These are phyloP conservation scores for Eulacestoma nigropectus DNA, from an alignment of 2,113 vertebrate genomes.

Conservation along the genomic window DNA sequence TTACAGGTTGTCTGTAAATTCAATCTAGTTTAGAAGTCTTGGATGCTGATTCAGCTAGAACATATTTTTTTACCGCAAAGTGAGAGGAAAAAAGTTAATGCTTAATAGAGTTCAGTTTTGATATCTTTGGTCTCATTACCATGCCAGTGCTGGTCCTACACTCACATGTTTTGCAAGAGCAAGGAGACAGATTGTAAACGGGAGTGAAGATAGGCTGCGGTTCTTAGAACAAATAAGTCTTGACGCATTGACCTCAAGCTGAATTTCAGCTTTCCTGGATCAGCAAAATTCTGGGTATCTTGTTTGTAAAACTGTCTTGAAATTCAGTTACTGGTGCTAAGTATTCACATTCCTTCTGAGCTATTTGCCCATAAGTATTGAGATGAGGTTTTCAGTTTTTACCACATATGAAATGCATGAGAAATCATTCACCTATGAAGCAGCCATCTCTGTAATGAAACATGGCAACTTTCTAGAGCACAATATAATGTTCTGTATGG, in stretches of 20 bases:
- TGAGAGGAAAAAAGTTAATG: not conserved
- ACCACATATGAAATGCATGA: not conserved
- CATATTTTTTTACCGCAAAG: not conserved
- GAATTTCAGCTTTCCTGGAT: slow-evolving; percentile 16
- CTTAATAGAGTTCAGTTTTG: not conserved
- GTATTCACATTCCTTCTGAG: not conserved
- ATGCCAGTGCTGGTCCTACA: not conserved
- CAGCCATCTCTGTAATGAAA: not conserved
- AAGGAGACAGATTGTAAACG: not conserved
- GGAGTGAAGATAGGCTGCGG: not conserved
- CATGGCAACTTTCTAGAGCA: not conserved
- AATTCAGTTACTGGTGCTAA: not conserved
- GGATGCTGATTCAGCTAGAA: not conserved
- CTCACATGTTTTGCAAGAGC: not conserved
- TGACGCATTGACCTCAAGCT: not conserved
- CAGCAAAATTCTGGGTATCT: not conserved
- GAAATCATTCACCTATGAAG: not conserved
- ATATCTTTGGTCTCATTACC: not conserved
- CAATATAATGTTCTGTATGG: not conserved
- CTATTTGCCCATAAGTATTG: not conserved
- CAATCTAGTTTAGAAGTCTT: not conserved
- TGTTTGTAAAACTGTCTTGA: not conserved
- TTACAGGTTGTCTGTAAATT: not conserved
- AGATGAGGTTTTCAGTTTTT: slow-evolving; percentile 3
- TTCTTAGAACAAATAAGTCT: not conserved